Conservation (phyloP, 2,113 vertebrate species). For the Eclectus roratus region DNA sequence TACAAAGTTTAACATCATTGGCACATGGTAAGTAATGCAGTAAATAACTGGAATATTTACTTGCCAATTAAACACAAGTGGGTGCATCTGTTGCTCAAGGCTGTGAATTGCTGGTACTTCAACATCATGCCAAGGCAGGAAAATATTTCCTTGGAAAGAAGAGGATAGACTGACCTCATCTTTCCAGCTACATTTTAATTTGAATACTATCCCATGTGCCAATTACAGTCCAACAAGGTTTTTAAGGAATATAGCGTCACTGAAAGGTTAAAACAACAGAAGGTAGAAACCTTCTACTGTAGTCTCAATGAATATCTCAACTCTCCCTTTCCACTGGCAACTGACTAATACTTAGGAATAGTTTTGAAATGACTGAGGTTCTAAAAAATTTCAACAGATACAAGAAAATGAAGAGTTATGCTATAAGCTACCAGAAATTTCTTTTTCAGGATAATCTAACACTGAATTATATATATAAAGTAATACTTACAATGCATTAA, state of each 20-base stretch:
- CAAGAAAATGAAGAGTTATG: not conserved
- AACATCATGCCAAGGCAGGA: not conserved
- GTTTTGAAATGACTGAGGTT: not conserved
- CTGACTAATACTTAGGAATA: not conserved
- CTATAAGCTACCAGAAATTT: not conserved
- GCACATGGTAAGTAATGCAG: not conserved
- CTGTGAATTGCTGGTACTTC: not conserved
- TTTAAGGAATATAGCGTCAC: not conserved
- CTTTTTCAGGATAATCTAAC: not conserved
- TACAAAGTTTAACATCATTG: not conserved
- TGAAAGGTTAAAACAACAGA: not conserved
- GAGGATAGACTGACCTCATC: not conserved
- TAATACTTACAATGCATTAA: not conserved
- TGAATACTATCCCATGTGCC: not conserved
- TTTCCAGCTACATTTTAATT: not conserved
- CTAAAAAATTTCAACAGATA: not conserved
- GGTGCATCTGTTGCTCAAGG: not conserved
- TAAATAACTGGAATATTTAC: not conserved
- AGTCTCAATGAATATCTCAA: not conserved
- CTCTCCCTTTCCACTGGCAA: not conserved
- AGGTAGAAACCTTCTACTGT: not conserved
- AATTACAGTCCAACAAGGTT: not conserved
- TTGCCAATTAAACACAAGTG: not conserved
- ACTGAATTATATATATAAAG: not conserved
- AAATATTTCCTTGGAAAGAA: not conserved